phyloP scores from a whole-genome alignment of 2,113 vertebrate genomes.

The Petrocephalus microphthalmus region DNA sequence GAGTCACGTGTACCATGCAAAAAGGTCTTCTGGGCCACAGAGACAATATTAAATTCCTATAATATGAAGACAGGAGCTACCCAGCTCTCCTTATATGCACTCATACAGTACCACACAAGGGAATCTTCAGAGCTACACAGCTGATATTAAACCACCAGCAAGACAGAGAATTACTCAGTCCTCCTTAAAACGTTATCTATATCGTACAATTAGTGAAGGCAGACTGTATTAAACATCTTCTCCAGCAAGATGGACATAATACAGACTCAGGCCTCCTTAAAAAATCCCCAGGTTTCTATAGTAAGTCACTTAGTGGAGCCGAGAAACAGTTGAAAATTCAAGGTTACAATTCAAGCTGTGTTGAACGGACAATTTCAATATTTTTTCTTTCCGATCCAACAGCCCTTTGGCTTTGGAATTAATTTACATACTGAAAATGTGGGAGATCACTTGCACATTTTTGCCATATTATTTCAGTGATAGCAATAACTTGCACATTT shows the following conservation, averaged over 20 bases:
- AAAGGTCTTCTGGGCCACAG: background rate
- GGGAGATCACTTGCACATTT: background rate
- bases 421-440: background rate
- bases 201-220: background rate
- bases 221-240: background rate
- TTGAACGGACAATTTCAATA: slow-evolving; percentile 12
- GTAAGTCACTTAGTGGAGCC: background rate
- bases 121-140: background rate
- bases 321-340: background rate
- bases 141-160: background rate
- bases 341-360: background rate
- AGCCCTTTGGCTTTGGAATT: background rate
- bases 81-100: background rate
- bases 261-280: background rate
- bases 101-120: background rate
- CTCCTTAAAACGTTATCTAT: background rate
- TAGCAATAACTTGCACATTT: background rate
- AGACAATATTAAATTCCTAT: background rate
- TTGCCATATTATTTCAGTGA: background rate
- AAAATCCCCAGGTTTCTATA: background rate
- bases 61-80: background rate
- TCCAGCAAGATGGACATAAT: background rate
- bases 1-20: background rate
- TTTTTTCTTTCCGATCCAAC: background rate
- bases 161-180: background rate